Evolutionary conservation across 2,797 vertebrate genomes (phyloP).

Genomic region (Eospalax fontanierii): DNA sequence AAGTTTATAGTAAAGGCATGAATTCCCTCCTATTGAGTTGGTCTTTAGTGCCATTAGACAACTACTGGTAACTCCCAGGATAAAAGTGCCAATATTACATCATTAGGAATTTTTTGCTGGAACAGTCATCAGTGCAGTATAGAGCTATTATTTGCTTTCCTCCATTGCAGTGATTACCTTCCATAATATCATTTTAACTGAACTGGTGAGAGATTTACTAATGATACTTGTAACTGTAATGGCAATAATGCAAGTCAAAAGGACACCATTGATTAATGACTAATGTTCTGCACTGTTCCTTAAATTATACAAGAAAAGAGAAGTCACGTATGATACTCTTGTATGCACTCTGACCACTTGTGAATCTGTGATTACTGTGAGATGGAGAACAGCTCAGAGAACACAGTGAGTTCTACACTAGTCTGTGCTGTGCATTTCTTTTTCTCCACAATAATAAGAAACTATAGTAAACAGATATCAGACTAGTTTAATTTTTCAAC

Average conservation of each 20-base stretch:
- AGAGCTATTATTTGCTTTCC: too few species aligned
- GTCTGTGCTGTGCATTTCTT: not conserved
- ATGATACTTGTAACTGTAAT: not conserved
- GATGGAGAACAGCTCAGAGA: not conserved
- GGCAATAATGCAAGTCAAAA: not conserved
- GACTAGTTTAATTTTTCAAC: not conserved
- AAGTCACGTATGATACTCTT: not conserved
- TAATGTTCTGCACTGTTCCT: not conserved
- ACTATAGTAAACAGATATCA: not conserved
- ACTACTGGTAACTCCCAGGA: too few species aligned
- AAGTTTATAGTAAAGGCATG: too few species aligned
- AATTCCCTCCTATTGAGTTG: too few species aligned
- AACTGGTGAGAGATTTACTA: not conserved
- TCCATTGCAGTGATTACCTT: too few species aligned
- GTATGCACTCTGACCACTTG: not conserved
- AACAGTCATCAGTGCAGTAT: too few species aligned
- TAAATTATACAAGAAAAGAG: not conserved
- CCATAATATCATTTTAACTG: not conserved
- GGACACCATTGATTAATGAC: not conserved
- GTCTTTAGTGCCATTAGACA: too few species aligned
- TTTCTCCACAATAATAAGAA: not conserved
- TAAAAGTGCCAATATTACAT: too few species aligned
- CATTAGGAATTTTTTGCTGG: too few species aligned
- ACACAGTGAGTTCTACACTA: not conserved
- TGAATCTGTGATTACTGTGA: not conserved